Base-by-base conservation (phyloP, 1,140 invertebrate genomes). In the Papilio glaucus region DNA sequence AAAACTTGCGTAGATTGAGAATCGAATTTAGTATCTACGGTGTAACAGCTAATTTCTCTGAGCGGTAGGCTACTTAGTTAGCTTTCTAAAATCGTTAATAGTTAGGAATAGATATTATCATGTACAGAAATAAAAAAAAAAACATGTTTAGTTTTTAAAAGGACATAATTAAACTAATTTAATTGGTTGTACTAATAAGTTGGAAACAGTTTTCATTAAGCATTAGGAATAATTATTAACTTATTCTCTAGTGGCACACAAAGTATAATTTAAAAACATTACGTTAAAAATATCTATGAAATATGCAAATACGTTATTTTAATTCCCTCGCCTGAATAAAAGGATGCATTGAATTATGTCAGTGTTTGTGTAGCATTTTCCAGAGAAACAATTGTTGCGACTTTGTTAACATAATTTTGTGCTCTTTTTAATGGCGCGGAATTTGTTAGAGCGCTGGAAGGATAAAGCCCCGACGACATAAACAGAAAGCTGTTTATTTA, bases 401-500 rank as follows among this genome's bases (percentile, higher is more conserved):
- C 65, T 69, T 69, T 74, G 39, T 72, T 68, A 73, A 75, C 67
- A 72, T 72, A 79, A 81, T 76, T 82, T 69, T 42, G 71, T 57
- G 42, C 53, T 75, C 65, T 79, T 77, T 77, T 76, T 78, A 53
- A 24, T 73, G 39, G 61, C 72, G 70, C 72, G 62, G 71, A 80
- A 75, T 77, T 79, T 76, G 73, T 73, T 73, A 76, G 65, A 39
- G 37, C 63, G 71, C 53, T 63, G 70, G 24, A 67, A 62, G 70
- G 73, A 79, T 81, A 78, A 80, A 79, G 72, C 72, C 71, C 45
- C 61, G 76, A 67, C 65, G 79, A 76, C 77, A 78, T 72, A 82
- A 83, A 81, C 73, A 77, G 72, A 84, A 86, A 81, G 77, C 79
- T 87, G 82, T 87, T 87, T 86, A 84, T 85, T 85, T 88, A 86